Base-by-base conservation (phyloP, 2,888 invertebrate genomes). In the Plebejus anna region DNA sequence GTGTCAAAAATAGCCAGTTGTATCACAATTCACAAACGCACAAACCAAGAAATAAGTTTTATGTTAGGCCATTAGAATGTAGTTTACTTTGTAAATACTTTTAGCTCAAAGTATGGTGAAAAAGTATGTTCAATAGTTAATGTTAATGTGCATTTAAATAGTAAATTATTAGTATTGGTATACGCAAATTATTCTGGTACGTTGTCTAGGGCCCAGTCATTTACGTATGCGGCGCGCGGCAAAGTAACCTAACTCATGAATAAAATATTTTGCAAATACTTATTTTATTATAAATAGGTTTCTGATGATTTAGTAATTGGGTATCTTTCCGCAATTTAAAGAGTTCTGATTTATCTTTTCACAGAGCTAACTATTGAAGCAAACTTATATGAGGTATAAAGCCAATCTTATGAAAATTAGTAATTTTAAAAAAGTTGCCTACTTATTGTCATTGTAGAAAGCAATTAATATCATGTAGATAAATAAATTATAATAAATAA, bases 161-260 rank as follows among this genome's bases (percentile, higher is more conserved):
- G 73, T 28, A 55, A 55, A 73, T 73, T 73, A 73, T 73, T 55
- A 55, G 73, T 55, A 73, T 73, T 73, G 73, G 73, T 73, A 73
- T 73, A 55, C 51, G 51, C 73, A 73, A 73, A 73, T 73, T 73
- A 73, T 73, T 73, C 73, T 51, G 51, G 73, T 73, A 55, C 51
- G 51, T 57, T 75, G 76, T 75, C 66, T 77, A 75, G 47, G 76
- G n/a, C 61, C 36, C 28, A 72, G 77, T 77, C 73, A 76, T 75
- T 77, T 77, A 75, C 55, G 76, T 72, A 78, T 76, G 76, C 75
- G 71, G 75, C 73, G 72, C 77, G 38, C 55, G 77, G 75, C 70
- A 78, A 78, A 78, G 55, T 75, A 75, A 57, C 51, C 73, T 71
- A 75, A 76, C 70, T 71, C 70, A 75, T 66, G 75, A 76, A 75